Evolutionary conservation across 2,888 invertebrate species (phyloP), one percentile per base, ranked within the genome.

Genomic region (Agriotes lineatus): DNA sequence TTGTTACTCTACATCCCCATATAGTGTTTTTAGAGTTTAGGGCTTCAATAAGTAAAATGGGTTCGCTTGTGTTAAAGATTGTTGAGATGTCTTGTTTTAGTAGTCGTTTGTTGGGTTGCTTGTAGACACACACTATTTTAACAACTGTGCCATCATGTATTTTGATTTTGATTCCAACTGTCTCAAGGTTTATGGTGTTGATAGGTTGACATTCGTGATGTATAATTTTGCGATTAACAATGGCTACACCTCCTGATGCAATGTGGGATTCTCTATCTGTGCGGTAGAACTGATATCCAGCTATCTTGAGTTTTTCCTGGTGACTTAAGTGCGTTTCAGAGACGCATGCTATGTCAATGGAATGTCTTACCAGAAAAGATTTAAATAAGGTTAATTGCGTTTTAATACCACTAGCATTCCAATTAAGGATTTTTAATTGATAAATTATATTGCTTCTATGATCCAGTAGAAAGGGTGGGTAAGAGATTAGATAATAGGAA

Each of bases 121-220:
- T 50, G 12, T 50, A 50, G 25, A 25, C 22, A 50, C 25, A 20
- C 14, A 50, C 50, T 50, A 50, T 50, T 20, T 20, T 20, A n/a
- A 50, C n/a, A 12, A 22, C 18, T 30, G 59, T 25, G 20, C 20
- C 59, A 16, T 59, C 14, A 1, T 18, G 4, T 25, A 16, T 12
- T 12, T 59, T 59, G 45, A 44, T 42, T 44, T 44, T 42, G 30
- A 22, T 22, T 44, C 37, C 59, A 20, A 59, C 44, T 18, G 42
- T 59, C 37, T 59, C 59, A 12, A 59, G 59, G 19, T 59, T 59
- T 25, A 35, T 59, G 22, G 59, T 44, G 42, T 59, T 59, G 20
- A 20, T 42, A 16, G 37, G 22, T 39, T 57, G 14, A 48, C 48
- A 10, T 20, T 48, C 20, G 14, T 48, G 22, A 20, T 50, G 50